Evolutionary conservation across 2,888 invertebrate genomes (phyloP).

Genomic region (Apoda limacodes): DNA sequence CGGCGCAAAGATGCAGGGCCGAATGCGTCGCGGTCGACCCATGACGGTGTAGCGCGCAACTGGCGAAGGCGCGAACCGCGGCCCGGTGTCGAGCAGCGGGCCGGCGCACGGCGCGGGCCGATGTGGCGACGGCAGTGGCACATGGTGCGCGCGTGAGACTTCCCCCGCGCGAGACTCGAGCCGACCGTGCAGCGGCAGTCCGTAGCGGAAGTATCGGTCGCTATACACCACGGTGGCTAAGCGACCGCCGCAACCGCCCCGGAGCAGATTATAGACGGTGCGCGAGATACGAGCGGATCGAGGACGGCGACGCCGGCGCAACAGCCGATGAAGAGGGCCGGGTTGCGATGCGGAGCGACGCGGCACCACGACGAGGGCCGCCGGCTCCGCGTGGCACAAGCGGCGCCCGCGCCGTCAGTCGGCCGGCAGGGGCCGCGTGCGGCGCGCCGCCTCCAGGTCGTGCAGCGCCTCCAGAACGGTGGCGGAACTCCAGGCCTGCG

Average conservation of each 20-base stretch:
- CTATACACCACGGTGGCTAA: constrained; percentile 58
- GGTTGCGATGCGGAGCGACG: constrained; percentile 19
- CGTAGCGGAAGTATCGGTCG: constrained; percentile 59
- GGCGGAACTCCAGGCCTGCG: constrained; percentile 97
- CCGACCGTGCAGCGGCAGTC: constrained; percentile 39
- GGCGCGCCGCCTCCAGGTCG: constrained; percentile 60
- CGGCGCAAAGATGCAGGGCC: constrained; percentile 20
- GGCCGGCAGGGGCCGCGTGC: constrained; percentile 35
- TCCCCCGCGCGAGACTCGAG: constrained; percentile 17
- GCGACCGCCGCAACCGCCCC: constrained; percentile 28
- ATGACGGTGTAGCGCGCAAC: constrained; percentile 14
- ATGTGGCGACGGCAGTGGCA: constrained; percentile 18
- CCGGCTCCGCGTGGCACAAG: constrained; percentile 16
- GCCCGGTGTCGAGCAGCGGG: constrained; percentile 9
- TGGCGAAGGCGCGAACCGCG: constrained; percentile 17
- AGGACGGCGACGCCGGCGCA: constrained; percentile 20
- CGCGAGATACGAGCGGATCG: constrained; percentile 22
- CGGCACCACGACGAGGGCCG: constrained; percentile 8
- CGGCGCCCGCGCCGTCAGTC: constrained; percentile 48
- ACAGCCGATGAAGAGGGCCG: constrained; percentile 26
- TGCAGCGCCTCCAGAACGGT: constrained; percentile 86
- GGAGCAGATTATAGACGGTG: constrained; percentile 34
- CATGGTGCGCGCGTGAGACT: constrained; percentile 20
- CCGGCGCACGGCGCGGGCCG: constrained; percentile 11
- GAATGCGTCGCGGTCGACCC: constrained; percentile 19